phyloP scores from a whole-genome alignment of 2,888 invertebrate species.

The Cosmorhoe ocellata region DNA sequence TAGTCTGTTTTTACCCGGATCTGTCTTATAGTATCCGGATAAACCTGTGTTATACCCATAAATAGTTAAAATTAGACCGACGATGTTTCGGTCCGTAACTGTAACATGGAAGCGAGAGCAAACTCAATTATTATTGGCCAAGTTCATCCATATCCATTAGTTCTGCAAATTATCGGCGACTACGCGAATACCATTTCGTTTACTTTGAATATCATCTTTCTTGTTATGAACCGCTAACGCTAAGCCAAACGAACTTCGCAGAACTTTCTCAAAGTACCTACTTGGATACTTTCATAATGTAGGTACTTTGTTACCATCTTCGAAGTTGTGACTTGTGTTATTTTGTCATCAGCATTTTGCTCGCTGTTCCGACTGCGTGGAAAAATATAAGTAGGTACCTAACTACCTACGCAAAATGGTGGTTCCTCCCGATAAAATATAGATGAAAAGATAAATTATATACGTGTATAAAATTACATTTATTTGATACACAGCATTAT shows the following conservation, averaged over 20 bases:
- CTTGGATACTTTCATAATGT: not conserved
- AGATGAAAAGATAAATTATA: not conserved
- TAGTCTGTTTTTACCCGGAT: too few species aligned
- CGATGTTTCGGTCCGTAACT: not conserved
- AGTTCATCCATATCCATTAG: slow-evolving; percentile 10
- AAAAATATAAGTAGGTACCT: not conserved
- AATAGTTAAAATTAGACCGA: too few species aligned
- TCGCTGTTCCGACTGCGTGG: not conserved
- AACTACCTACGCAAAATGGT: too few species aligned
- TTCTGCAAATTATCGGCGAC: slow-evolving; percentile 7
- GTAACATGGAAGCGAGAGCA: not conserved
- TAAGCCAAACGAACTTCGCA: not conserved
- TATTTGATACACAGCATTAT: slow-evolving; percentile 9
- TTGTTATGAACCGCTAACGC: slow-evolving; percentile 9
- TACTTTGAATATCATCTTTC: slow-evolving; percentile 11
- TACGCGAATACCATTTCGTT: slow-evolving; percentile 6
- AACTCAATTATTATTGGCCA: slow-evolving; percentile 6
- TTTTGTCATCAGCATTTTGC: not conserved
- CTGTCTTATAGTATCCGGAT: too few species aligned
- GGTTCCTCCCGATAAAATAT: too few species aligned
- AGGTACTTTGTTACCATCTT: not conserved
- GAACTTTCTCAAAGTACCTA: not conserved
- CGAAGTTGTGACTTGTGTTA: not conserved
- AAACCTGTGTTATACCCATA: too few species aligned
- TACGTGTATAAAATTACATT: slow-evolving; percentile 10